Percentiles rank a stretch among this genome's conserved stretches.
phyloP scores from a whole-genome alignment of 2,113 vertebrate species.

The Paramisgurnus dabryanus region DNA sequence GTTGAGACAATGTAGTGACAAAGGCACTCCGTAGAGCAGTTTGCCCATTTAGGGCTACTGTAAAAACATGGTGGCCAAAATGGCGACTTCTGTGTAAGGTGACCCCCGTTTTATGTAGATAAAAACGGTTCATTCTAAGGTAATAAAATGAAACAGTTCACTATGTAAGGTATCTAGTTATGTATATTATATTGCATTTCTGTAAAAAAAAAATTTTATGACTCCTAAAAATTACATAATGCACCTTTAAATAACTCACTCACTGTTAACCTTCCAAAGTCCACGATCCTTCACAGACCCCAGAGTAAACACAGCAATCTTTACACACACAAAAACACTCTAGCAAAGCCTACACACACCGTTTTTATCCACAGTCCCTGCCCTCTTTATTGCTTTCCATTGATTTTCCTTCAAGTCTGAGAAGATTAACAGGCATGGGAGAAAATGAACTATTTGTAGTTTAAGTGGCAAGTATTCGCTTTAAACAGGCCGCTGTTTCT shows the following conservation, averaged over 20 bases:
- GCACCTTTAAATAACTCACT: not conserved
- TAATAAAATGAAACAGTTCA: too few relatives aligned
- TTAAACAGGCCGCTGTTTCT: not conserved
- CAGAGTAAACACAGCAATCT: not conserved
- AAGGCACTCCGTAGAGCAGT: too few relatives aligned
- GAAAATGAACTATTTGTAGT: slow-evolving; percentile 14
- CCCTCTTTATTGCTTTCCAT: slow-evolving; percentile 21
- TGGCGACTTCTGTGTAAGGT: too few relatives aligned
- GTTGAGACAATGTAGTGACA: too few relatives aligned
- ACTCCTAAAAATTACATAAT: too few relatives aligned
- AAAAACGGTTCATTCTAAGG: too few relatives aligned
- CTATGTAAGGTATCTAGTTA: too few relatives aligned
- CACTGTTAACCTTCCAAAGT: not conserved
- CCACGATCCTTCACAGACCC: not conserved
- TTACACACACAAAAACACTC: slow-evolving; percentile 16
- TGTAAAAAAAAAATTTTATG: too few relatives aligned
- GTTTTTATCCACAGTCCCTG: slow-evolving; percentile 10
- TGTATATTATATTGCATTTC: too few relatives aligned
- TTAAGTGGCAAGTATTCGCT: slow-evolving; percentile 3
- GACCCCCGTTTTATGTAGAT: too few relatives aligned
- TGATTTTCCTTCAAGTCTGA: slow-evolving; percentile 28
- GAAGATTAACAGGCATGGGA: slow-evolving; percentile 15
- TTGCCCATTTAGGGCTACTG: too few relatives aligned
- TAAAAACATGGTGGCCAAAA: too few relatives aligned
- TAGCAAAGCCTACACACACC: slow-evolving; percentile 16